Evolutionary conservation across 2,888 invertebrate genomes (phyloP).

Genomic region (Patella pellucida): DNA sequence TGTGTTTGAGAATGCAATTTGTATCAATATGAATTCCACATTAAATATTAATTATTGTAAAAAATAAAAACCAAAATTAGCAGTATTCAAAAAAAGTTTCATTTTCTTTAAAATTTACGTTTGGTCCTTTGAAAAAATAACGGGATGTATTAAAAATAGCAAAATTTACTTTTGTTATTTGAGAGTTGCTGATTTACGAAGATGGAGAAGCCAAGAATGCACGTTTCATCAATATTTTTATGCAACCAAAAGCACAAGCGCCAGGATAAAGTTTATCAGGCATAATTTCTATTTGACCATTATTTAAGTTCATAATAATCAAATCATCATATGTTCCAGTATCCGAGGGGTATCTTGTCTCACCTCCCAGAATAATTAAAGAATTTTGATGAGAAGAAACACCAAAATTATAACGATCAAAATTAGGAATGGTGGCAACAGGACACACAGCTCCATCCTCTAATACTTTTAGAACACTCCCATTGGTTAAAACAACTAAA

Average conservation of each 20-base stretch:
- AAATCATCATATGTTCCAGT: slow-evolving; percentile 40
- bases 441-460: slow-evolving; percentile 36
- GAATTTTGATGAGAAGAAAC: slow-evolving; percentile 30
- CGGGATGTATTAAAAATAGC: too few relatives aligned
- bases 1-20: too few relatives aligned
- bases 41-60: too few relatives aligned
- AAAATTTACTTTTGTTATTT: too few relatives aligned
- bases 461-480: slow-evolving; percentile 38
- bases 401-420: slow-evolving; percentile 45
- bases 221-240: slow-evolving; percentile 37
- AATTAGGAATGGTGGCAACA: slow-evolving; percentile 38
- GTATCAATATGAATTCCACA: too few relatives aligned
- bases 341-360: slow-evolving; percentile 43
- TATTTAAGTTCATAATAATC: slow-evolving; percentile 33
- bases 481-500: slow-evolving; percentile 39
- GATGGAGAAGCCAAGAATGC: slow-evolving; percentile 30
- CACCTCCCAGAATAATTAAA: slow-evolving; percentile 40
- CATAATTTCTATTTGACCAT: slow-evolving; percentile 30
- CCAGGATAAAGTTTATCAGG: slow-evolving; percentile 34
- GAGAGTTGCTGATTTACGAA: too few relatives aligned
- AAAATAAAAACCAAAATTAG: too few relatives aligned
- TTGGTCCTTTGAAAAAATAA: too few relatives aligned
- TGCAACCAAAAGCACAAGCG: slow-evolving; percentile 40
- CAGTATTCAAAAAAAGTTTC: too few relatives aligned
- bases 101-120: too few relatives aligned